Percentiles rank a stretch among this genome's conserved stretches.
phyloP scores from a whole-genome alignment of 2,888 invertebrate genomes.

The Zele albiditarsus region DNA sequence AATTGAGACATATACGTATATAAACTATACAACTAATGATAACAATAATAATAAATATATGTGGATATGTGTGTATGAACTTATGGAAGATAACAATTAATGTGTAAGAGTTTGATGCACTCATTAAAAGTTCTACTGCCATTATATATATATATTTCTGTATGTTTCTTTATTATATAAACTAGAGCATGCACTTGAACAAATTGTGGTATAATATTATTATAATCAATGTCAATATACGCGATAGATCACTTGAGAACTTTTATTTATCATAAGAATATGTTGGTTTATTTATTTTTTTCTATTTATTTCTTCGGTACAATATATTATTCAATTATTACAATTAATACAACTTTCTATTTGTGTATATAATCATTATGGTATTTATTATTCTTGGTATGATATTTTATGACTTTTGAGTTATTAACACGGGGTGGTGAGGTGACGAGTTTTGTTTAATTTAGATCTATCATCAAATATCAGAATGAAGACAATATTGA shows the following conservation, averaged over 20 bases:
- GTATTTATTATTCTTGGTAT: no score
- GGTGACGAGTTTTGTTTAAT: no score
- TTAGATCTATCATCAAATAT: no score
- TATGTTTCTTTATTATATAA: background rate
- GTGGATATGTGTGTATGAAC: background rate
- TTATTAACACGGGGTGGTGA: no score
- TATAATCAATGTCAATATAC: constrained; percentile 2
- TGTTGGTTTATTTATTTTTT: background rate
- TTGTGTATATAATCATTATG: no score
- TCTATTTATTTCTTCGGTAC: background rate
- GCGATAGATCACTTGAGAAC: background rate
- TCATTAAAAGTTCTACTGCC: background rate
- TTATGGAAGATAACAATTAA: background rate
- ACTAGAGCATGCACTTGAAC: constrained; percentile 5
- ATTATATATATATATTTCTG: background rate
- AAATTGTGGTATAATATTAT: background rate
- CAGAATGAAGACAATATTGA: no score
- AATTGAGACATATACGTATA: background rate
- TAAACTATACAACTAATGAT: background rate
- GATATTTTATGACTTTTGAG: no score
- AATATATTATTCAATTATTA: no score
- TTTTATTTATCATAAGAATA: background rate
- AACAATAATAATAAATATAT: background rate
- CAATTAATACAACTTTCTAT: no score
- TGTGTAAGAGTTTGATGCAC: background rate